Evolutionary conservation across 2,888 invertebrate genomes (phyloP), one percentile per base, ranked within the genome.

Genomic region (Coenonympha glycerion): DNA sequence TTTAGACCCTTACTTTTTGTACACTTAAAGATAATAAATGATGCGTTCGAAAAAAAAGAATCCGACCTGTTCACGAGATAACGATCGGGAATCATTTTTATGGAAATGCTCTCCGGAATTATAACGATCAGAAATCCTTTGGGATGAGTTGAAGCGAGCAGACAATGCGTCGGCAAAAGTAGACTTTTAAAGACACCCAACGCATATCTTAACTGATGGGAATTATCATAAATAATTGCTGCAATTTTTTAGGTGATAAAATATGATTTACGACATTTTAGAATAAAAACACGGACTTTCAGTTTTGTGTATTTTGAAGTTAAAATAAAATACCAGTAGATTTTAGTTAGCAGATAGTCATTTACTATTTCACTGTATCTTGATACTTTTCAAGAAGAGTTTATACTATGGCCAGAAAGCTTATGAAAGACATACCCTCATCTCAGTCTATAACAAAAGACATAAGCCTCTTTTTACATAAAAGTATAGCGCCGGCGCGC

Each of bases 1-100:
- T 84, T 84, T 84, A 74, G 79, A 73, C 76, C 81, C 75, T 69
- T 65, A 57, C 56, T 68, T 83, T 85, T 86, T 85, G 79, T 83
- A 69, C 73, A 72, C 71, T 75, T 76, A 79, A 79, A 84, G 79
- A 86, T 86, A 87, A 86, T 86, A 86, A 87, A 87, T 85, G 85
- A 86, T 81, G 79, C 76, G 71, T 76, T 76, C 73, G 52, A 69
- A 79, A 81, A 81, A 85, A 87, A 85, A 77, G 73, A 79, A 76
- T 77, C 78, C 81, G 85, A 87, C 86, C 87, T 87, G 86, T 81
- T 84, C 82, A 75, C 69, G 65, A 66, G 86, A 86, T 86, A 86
- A 84, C 76, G 78, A 86, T 86, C 86, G 63, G 66, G 72, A 81
- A 81, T 76, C 68, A 85, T 86, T 86, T 86, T 86, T 86, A 86